These are phyloP conservation scores for Cantharis rustica DNA, from an alignment of 2,888 invertebrate genomes.

Conservation along the genomic window DNA sequence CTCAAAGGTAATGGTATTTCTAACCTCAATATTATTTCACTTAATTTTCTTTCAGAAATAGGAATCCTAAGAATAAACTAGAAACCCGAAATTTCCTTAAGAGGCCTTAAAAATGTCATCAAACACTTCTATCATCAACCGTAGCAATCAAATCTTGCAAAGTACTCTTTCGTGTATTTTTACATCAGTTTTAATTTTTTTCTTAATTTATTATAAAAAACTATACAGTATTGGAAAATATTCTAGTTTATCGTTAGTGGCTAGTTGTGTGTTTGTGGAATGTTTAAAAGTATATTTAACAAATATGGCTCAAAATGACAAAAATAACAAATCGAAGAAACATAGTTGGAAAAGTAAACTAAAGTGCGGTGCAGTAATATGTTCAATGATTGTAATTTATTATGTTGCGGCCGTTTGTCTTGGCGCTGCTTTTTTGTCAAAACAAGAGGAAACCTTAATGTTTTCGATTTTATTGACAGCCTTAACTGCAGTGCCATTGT, in stretches of 20 bases:
- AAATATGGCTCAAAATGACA: not conserved
- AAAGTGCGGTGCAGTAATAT: slow-evolving; percentile 58
- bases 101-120: not conserved
- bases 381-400: slow-evolving; percentile 59
- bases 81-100: not conserved
- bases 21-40: not conserved
- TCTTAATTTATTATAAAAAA: not conserved
- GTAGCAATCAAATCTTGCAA: not conserved
- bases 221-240: slow-evolving; percentile 9
- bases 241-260: not conserved
- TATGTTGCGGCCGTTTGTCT: slow-evolving; percentile 68
- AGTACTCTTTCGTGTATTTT: slow-evolving; percentile 7
- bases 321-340: slow-evolving; percentile 41
- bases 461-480: slow-evolving; percentile 65
- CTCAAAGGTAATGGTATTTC: not conserved
- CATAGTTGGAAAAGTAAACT: slow-evolving; percentile 31
- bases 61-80: not conserved
- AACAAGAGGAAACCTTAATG: slow-evolving; percentile 71
- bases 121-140: not conserved
- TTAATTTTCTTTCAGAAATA: not conserved
- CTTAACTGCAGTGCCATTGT: slow-evolving; percentile 67
- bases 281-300: not conserved
- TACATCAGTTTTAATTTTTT: not conserved
- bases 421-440: slow-evolving; percentile 68
- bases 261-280: not conserved